Conservation (phyloP, 2,888 invertebrate species). For the Andrena marginata region DNA sequence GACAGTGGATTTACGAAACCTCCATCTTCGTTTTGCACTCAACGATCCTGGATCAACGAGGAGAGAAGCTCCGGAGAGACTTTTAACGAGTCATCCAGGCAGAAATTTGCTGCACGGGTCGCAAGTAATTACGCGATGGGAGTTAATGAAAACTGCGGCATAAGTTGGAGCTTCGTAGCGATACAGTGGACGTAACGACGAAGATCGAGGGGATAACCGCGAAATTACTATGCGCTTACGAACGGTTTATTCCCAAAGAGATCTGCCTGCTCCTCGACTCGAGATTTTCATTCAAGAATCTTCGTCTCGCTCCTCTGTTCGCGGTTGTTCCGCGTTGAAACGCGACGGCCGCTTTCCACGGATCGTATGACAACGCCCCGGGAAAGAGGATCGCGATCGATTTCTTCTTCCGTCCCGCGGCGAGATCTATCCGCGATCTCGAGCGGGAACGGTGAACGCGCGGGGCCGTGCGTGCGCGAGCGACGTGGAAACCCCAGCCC, state of each 20-base stretch:
- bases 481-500: conserved; percentile 41
- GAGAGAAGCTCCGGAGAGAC: no score
- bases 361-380: conserved; percentile 47
- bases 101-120: no score
- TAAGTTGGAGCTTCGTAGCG: background rate
- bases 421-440: conserved; percentile 50
- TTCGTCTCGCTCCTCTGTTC: background rate
- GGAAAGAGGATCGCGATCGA: conserved; percentile 54
- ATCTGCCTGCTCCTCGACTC: background rate
- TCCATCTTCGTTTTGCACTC: no score
- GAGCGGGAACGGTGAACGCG: conserved; percentile 27
- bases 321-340: background rate
- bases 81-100: no score
- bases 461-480: background rate
- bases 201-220: background rate
- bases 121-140: no score
- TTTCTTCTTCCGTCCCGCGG: conserved; percentile 58
- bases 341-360: conserved; percentile 48
- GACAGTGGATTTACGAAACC: no score
- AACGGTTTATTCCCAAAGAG: background rate
- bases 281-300: conserved; percentile 6
- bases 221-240: background rate
- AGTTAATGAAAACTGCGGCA: no score
- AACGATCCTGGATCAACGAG: no score
- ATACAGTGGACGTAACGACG: no score